Evolutionary conservation across 2,797 vertebrate genomes (phyloP).

Genomic region (Parauchenoglanis ngamensis): DNA sequence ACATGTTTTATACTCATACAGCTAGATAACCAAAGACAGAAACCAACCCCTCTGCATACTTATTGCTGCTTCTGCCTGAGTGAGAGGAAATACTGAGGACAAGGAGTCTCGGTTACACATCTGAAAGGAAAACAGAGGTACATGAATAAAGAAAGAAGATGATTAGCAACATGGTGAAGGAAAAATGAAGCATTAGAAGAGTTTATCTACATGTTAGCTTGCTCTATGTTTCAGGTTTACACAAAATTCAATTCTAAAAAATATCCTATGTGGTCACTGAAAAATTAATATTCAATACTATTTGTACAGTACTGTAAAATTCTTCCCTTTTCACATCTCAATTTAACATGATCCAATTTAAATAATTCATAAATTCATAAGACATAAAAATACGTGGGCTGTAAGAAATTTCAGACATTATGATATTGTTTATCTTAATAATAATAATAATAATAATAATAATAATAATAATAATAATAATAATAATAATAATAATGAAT

Average conservation of each 20-base stretch:
- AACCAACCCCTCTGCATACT: constrained; percentile 78
- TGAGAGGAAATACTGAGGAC: neutral
- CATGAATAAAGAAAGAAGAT: neutral
- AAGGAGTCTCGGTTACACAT: neutral
- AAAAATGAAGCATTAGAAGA: neutral
- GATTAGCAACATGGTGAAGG: neutral
- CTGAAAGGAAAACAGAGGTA: constrained; percentile 27
- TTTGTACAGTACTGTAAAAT: neutral
- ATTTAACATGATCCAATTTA: neutral
- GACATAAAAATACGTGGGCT: neutral
- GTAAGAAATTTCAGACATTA: neutral
- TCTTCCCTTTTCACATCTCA: neutral
- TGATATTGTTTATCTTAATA: neutral
- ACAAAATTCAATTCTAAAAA: neutral
- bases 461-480: neutral
- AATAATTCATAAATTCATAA: neutral
- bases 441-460: neutral
- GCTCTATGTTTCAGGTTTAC: neutral
- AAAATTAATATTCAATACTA: neutral
- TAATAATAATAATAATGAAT: neutral
- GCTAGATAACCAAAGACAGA: constrained; percentile 99
- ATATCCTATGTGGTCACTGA: neutral
- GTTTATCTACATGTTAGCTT: neutral
- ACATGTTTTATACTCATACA: constrained; percentile 95
- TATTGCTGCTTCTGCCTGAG: neutral